Evolutionary conservation across 2,113 vertebrate species (phyloP).

Genomic region (Bothrops jararaca): DNA sequence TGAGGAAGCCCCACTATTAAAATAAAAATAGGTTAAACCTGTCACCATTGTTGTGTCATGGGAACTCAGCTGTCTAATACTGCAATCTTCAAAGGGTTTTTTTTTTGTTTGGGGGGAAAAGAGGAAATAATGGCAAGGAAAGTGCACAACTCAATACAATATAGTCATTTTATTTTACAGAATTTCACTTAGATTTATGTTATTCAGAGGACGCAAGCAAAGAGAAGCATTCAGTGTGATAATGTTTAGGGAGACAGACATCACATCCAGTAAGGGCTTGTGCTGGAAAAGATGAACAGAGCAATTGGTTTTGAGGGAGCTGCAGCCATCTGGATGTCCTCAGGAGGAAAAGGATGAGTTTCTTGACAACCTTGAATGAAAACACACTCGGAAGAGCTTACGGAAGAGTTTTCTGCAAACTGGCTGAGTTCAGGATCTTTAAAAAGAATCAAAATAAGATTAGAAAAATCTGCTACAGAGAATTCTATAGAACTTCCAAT

Average conservation of each 20-base stretch:
- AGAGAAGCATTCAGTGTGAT: neutral
- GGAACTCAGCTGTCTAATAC: neutral
- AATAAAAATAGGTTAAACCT: neutral
- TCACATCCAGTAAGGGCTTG: neutral
- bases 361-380: neutral
- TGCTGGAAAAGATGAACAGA: neutral
- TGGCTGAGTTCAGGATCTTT: neutral
- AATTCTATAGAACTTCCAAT: neutral
- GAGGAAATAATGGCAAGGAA: neutral
- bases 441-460: neutral
- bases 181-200: neutral
- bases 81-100: accelerated
- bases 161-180: neutral
- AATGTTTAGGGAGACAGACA: neutral
- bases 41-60: neutral
- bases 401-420: neutral
- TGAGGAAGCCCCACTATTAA: neutral
- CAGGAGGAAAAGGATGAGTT: neutral
- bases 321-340: neutral
- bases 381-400: neutral
- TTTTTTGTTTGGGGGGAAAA: neutral
- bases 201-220: neutral
- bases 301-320: neutral
- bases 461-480: neutral
- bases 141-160: neutral